Base-by-base conservation (phyloP, 2,888 invertebrate genomes). In the Drosophila robusta region DNA sequence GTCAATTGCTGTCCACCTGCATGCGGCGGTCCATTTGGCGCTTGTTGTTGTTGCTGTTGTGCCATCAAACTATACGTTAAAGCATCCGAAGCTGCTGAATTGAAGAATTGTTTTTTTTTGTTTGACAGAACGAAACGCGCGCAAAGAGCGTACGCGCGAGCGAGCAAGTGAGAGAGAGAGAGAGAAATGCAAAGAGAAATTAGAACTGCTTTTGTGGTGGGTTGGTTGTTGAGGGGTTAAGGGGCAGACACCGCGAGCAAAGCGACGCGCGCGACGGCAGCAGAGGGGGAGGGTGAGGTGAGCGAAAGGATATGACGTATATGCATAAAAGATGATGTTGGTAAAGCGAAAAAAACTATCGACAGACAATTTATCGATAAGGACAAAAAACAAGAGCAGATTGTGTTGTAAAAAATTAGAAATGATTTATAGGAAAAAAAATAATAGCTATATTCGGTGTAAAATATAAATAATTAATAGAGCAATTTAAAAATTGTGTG, bases 11-110 rank as follows among this genome's bases (percentile, higher is more conserved):
- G 87, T 78, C 89, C 90, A 87, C 89, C 89, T 77, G 88, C 83
- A 72, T 85, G 84, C 70, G 89, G 85, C 80, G 90, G 88, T 86
- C 91, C 91, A 77, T 83, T 89, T 67, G 91, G 84, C 77, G 90
- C 81, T 90, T 91, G 92, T 66, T 75, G 72, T 73, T 73, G 75
- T 75, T 75, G 75, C 78, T 75, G 75, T 68, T 92, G 91, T 81
- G 92, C 91, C 92, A 92, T 92, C 90, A 91, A 90, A 90, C 89
- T 90, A 86, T 90, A 90, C 78, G 90, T 91, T 87, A 91, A 89
- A 66, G 89, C 90, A 90, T 92, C 92, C 89, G 90, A 86, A 87
- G 90, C 86, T 87, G 89, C 91, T 91, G 78, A 67, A 82, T 79
- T 72, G 62, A 75, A 73, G 49, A 64, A 63, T 63, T 54, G 16